A percentile compares a stretch with the other conserved stretches of the same genome.
Evolutionary conservation across 2,888 invertebrate species (phyloP).

Genomic region (Ischnus inquisitorius): DNA sequence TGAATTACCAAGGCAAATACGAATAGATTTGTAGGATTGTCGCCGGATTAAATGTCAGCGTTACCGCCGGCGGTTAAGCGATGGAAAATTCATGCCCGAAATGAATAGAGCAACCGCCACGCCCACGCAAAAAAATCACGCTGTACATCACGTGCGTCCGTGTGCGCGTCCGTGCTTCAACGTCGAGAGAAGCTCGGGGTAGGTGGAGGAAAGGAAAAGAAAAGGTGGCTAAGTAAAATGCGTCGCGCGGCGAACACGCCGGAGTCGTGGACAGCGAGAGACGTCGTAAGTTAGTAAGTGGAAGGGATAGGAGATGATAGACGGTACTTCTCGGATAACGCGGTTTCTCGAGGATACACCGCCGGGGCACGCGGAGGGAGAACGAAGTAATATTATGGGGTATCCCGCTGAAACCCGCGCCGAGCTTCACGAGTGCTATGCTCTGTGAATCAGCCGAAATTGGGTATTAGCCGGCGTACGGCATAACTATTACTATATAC

Average conservation of each 20-base stretch:
- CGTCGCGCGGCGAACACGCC: conserved; percentile 24
- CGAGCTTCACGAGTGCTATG: conserved; percentile 29
- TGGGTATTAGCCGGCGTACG: conserved; percentile 33
- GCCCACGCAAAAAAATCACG: conserved; percentile 32
- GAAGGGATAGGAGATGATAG: conserved; percentile 43
- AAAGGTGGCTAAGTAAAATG: conserved; percentile 38
- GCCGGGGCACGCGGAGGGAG: conserved; percentile 1
- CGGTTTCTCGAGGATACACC: conserved; percentile 52
- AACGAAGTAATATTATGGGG: conserved; percentile 21
- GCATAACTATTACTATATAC: conserved; percentile 20
- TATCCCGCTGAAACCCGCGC: conserved; percentile 14
- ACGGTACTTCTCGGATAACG: conserved; percentile 53
- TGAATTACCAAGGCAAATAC: conserved; percentile 58
- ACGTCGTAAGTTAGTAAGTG: conserved; percentile 21
- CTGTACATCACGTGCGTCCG: not conserved
- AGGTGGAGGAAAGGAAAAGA: not conserved
- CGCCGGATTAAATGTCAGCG: conserved; percentile 59
- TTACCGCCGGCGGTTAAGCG: conserved; percentile 13
- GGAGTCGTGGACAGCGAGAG: conserved; percentile 1
- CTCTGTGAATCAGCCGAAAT: conserved; percentile 47
- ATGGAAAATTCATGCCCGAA: conserved; percentile 62
- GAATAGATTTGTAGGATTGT: conserved; percentile 57
- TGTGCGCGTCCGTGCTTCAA: not conserved
- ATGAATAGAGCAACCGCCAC: conserved; percentile 56
- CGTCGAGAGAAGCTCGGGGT: not conserved